phyloP scores from a whole-genome alignment of 2,888 invertebrate genomes.

The Dynastes grantii region DNA sequence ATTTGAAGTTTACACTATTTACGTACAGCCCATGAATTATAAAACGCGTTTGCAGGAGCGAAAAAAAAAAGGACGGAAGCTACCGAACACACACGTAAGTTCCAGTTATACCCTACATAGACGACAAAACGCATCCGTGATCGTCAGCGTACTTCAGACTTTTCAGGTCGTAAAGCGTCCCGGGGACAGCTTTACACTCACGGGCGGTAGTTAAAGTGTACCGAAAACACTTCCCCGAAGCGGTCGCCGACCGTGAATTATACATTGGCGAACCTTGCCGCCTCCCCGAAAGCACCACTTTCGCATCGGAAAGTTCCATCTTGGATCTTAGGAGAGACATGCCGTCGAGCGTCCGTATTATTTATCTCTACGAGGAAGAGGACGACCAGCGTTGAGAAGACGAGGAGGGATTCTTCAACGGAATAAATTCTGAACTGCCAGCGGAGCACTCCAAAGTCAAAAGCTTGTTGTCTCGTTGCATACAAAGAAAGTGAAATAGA shows the following conservation, averaged over 20 bases:
- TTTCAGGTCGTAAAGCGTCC: slow-evolving; percentile 59
- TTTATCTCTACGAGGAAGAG: background rate
- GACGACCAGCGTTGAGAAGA: background rate
- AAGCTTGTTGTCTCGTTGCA: background rate
- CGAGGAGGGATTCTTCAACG: background rate
- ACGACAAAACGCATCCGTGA: slow-evolving; percentile 2
- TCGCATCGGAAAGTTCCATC: slow-evolving; percentile 44
- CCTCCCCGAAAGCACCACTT: slow-evolving; percentile 7
- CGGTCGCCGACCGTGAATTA: slow-evolving; percentile 56
- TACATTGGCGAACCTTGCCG: slow-evolving; percentile 54
- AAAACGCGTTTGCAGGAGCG: background rate
- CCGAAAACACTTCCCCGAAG: slow-evolving; percentile 59
- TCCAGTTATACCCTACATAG: background rate
- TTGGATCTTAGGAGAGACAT: slow-evolving; percentile 20
- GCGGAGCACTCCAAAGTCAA: background rate
- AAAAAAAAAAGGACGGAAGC: background rate
- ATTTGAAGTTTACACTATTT: no score
- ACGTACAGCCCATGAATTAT: background rate
- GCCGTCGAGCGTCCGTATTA: background rate
- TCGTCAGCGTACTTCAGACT: slow-evolving; percentile 55
- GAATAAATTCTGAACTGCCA: background rate
- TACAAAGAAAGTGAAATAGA: no score
- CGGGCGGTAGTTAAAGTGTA: slow-evolving; percentile 57
- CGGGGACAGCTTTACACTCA: slow-evolving; percentile 59
- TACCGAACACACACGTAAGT: background rate